Conservation (phyloP, 2,888 invertebrate species). For the Nycteola revayana region DNA sequence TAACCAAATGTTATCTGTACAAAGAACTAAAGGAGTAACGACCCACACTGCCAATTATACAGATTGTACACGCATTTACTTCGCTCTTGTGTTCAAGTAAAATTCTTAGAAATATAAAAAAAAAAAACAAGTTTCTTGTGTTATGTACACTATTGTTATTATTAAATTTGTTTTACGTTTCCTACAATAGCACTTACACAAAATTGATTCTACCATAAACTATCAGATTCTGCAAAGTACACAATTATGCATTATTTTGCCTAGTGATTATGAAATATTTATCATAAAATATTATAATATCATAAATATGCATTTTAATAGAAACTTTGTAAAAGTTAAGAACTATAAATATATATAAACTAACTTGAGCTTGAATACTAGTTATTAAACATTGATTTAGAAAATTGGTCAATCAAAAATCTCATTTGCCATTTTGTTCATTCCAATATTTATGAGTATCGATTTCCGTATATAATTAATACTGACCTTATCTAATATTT, state of each 20-base stretch:
- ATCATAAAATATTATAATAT: no score
- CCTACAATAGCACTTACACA: neutral
- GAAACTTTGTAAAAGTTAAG: no score
- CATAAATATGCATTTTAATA: no score
- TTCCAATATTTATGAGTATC: constrained; percentile 28
- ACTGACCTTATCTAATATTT: constrained; percentile 24
- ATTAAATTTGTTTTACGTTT: neutral
- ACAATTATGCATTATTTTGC: no score
- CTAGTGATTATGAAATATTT: no score
- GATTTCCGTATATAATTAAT: constrained; percentile 34
- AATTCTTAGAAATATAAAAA: constrained; percentile 25
- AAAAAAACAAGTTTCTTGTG: constrained; percentile 21
- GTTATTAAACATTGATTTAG: constrained; percentile 23
- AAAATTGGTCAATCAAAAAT: constrained; percentile 35
- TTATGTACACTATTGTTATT: constrained; percentile 16
- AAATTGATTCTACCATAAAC: no score
- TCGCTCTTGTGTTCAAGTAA: constrained; percentile 21
- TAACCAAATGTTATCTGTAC: no score
- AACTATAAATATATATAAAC: no score
- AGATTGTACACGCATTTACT: constrained; percentile 29
- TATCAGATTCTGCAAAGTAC: no score
- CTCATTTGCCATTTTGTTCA: constrained; percentile 30
- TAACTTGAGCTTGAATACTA: no score
- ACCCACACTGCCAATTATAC: constrained; percentile 37
- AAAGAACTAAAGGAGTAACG: constrained; percentile 45